Evolutionary conservation across 1,140 invertebrate genomes (phyloP).

Genomic region (Rhyzopertha dominica): DNA sequence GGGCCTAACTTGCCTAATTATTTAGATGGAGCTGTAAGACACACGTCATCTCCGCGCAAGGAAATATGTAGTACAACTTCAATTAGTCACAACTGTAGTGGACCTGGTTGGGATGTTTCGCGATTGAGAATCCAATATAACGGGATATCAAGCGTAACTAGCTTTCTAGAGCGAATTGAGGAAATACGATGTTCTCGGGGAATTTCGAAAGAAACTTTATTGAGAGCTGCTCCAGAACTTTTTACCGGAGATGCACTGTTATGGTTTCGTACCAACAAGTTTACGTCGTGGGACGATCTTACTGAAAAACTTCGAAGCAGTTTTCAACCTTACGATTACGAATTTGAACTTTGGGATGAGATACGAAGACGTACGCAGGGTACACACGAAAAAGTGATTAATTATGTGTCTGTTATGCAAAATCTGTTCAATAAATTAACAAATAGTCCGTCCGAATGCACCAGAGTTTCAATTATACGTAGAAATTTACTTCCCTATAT

Average conservation of each 20-base stretch:
- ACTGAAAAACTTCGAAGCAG: background rate
- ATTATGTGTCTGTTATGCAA: no score
- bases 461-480: no score
- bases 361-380: constrained; percentile 11
- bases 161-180: constrained; percentile 17
- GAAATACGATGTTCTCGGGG: constrained; percentile 14
- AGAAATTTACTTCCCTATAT: no score
- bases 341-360: constrained; percentile 13
- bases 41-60: no score
- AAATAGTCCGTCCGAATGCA: no score
- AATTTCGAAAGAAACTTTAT: constrained; percentile 8
- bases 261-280: constrained; percentile 12
- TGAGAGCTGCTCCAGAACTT: constrained; percentile 15
- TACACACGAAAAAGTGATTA: no score
- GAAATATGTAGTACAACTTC: no score
- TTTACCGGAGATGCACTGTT: constrained; percentile 10
- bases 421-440: no score
- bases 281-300: constrained; percentile 6
- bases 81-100: no score
- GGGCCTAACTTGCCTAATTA: no score
- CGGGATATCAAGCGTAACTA: constrained; percentile 2
- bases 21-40: no score
- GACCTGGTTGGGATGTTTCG: no score
- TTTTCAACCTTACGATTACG: constrained; percentile 13
- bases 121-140: constrained; percentile 9